Conservation (phyloP, 2,888 invertebrate species). For the Glomeris marginata region DNA sequence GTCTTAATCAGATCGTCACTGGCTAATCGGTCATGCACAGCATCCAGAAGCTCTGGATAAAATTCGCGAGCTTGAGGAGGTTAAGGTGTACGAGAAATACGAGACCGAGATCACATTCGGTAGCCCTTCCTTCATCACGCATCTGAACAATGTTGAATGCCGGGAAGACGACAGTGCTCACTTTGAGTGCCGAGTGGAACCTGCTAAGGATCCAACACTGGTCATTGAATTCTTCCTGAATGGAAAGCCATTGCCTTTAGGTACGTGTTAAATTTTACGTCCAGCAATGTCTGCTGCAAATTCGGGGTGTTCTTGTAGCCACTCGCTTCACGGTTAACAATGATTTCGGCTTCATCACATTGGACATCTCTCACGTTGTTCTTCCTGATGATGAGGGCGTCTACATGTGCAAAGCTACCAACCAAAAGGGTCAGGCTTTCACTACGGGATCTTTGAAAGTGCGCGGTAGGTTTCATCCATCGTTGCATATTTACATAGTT, state of each 20-base stretch:
- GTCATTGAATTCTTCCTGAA: slow-evolving; percentile 88
- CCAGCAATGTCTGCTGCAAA: background rate
- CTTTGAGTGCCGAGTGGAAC: slow-evolving; percentile 84
- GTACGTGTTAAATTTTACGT: slow-evolving; percentile 20
- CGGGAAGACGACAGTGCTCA: slow-evolving; percentile 74
- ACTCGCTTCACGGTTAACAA: slow-evolving; percentile 81
- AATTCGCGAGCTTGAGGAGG: slow-evolving; percentile 71
- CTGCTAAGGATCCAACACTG: slow-evolving; percentile 78
- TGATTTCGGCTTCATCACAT: slow-evolving; percentile 89
- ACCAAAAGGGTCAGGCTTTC: slow-evolving; percentile 73
- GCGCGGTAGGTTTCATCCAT: slow-evolving; percentile 44
- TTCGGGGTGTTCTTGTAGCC: slow-evolving; percentile 38
- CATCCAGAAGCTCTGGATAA: slow-evolving; percentile 78
- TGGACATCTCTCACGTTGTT: slow-evolving; percentile 70
- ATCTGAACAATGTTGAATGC: slow-evolving; percentile 77
- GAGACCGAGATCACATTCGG: slow-evolving; percentile 64
- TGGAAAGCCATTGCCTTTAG: slow-evolving; percentile 62
- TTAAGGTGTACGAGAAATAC: slow-evolving; percentile 43
- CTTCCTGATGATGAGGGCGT: slow-evolving; percentile 87
- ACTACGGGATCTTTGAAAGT: slow-evolving; percentile 79
- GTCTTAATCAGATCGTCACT: slow-evolving; percentile 49
- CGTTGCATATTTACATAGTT: background rate
- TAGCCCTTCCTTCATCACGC: slow-evolving; percentile 74
- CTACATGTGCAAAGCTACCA: slow-evolving; percentile 77
- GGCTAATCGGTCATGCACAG: slow-evolving; percentile 70